Base-by-base conservation (phyloP, 2,888 invertebrate genomes). In the Nudaria mundana region DNA sequence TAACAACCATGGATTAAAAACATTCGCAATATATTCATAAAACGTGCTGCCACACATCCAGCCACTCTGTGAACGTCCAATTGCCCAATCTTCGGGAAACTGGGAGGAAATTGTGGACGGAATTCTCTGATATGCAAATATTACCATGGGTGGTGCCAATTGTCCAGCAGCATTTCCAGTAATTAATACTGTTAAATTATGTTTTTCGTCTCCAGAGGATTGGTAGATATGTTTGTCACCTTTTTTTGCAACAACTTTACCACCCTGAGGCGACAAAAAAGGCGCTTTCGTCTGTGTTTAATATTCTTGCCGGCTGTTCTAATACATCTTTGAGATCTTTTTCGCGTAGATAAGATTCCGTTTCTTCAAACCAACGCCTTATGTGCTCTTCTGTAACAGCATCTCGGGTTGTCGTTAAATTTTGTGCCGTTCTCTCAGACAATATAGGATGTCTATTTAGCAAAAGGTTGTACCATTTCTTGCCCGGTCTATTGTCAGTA, bases 201-300 rank as follows among this genome's bases (percentile, higher is more conserved):
- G 54, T 44, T 63, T 56, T 15, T 73, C 63, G 38, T 60, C 54
- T 12, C 52, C 56, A 28, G 11, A 28, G 56, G 52, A 23, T 37
- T 22, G 28, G 28, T 37, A 35, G 66, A 62, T 23, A 68, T 57
- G 30, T 55, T 50, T 50, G 66, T 66, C 13, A 56, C 52, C 22
- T 63, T 69, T 59, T 62, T 69, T 38, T 40, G 47, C 3, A 52
- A 77, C 29, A 3, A 75, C 74, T 35, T 62, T 55, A n/a, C 58
- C 52, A 3, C 56, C 55, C 52, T 75, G 74, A 12, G 74, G 74
- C n/a, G n/a, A n/a, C n/a, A n/a, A n/a, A 73, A 44, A 78, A 74
- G 8, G 64, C 67, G 15, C 68, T 63, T 46, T 78, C 75, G 49
- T 78, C 76, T 6, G 44, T 23, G 28, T 54, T 57, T 26, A 49